Evolutionary conservation across 2,113 vertebrate genomes (phyloP), one percentile per base, ranked within the genome.

Genomic region (Pelvicachromis taeniatus): DNA sequence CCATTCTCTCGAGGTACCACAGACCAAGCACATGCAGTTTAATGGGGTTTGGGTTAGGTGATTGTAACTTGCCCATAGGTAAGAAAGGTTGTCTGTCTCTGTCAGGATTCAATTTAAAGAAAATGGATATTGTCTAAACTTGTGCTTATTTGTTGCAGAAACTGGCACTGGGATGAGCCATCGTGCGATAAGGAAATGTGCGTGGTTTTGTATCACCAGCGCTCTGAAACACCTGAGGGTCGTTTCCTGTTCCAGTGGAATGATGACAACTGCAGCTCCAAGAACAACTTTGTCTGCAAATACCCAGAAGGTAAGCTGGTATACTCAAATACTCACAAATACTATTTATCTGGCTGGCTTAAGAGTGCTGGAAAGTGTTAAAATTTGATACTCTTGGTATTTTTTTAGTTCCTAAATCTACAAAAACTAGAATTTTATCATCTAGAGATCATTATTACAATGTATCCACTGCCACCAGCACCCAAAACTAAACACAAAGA

Each of bases 211-310:
- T 97, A 98, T 89, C 96, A 99, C 94, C 97, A 97, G 77, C 97
- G 97, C 1, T 96, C 96, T 0, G 96, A 96, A 33, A 95, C 96
- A 0, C 90, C 95, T 0, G 96, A 97, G 7, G 96, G 96, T 0
- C 96, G 92, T 83, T 97, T 97, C 89, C 95, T 95, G 93, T 99
- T 98, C 89, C 97, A 96, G 84, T 99, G 99, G 98, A 99, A 97
- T 0, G 97, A 99, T 1, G 96, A 97, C 91, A 96, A 97, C 52
- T 99, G 99, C 94, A 97, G 95, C 95, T 95, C 97, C 95, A 99
- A 96, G 85, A 99, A 99, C 91, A 99, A 99, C 94, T 99, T 97
- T 93, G 97, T 99, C 93, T 99, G 99, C 97, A 99, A 99, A 94
- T 99, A 99, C 26, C 73, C 96, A 6, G 90, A 96, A 77, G 97